Percentiles rank a stretch among this genome's conserved stretches.
phyloP scores from a whole-genome alignment of 2,113 vertebrate genomes.

The Platysteira castanea region DNA sequence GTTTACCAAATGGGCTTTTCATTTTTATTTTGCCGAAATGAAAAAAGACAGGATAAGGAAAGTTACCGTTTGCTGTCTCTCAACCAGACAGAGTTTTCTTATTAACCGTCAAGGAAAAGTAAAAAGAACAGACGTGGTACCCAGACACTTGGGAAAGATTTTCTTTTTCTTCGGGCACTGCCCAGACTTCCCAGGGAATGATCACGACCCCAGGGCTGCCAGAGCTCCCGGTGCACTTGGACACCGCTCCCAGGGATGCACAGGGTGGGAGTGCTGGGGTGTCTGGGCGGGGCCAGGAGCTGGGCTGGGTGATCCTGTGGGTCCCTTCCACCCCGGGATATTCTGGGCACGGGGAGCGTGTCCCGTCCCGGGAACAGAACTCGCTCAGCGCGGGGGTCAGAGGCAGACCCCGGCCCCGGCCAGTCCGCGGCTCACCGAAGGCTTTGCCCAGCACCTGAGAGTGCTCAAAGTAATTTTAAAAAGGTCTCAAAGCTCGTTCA shows the following conservation, averaged over 20 bases:
- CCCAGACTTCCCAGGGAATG: neutral
- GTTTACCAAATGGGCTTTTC: neutral
- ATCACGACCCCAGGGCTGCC: neutral
- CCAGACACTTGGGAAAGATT: neutral
- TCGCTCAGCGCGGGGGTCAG: accelerated
- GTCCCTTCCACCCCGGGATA: neutral
- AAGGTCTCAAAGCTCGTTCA: neutral
- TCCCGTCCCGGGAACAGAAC: no score
- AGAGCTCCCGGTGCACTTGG: accelerated
- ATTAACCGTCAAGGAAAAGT: neutral
- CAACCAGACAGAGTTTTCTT: neutral
- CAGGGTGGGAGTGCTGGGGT: neutral
- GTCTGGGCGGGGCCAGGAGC: neutral
- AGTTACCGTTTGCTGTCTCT: neutral
- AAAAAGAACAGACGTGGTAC: neutral
- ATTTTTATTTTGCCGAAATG: neutral
- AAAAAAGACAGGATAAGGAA: neutral
- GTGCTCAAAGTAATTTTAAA: accelerated
- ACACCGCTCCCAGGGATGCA: accelerated
- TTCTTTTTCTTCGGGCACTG: neutral
- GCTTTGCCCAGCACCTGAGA: neutral
- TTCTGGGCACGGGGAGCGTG: neutral
- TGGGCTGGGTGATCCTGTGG: accelerated
- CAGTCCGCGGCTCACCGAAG: neutral
- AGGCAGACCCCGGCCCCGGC: neutral